Conservation (phyloP, 2,888 invertebrate genomes). For the Tubulanus polymorphus region DNA sequence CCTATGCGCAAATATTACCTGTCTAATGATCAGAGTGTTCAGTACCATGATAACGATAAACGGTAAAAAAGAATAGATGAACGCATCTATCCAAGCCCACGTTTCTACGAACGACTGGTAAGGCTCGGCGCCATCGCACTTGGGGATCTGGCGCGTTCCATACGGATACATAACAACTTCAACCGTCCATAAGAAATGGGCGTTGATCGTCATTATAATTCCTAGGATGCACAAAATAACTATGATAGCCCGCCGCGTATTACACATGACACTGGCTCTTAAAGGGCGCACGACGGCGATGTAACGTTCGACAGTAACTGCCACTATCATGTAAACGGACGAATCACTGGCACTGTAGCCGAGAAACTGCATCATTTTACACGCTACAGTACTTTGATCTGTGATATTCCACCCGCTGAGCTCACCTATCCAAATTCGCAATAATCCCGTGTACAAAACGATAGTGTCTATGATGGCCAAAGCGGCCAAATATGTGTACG, state of each 20-base stretch:
- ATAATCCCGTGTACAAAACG: slow-evolving; percentile 41
- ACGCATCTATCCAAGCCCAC: slow-evolving; percentile 48
- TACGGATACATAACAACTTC: slow-evolving; percentile 9
- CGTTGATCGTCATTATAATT: slow-evolving; percentile 33
- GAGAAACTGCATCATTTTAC: slow-evolving; percentile 33
- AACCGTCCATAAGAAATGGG: slow-evolving; percentile 44
- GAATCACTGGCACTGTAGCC: slow-evolving; percentile 42
- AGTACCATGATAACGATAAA: slow-evolving; percentile 38
- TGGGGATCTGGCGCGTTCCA: slow-evolving; percentile 16
- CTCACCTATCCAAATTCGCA: slow-evolving; percentile 44
- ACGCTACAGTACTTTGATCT: slow-evolving; percentile 31
- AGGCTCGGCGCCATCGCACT: slow-evolving; percentile 19
- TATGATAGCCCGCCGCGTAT: slow-evolving; percentile 32
- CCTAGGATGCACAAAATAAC: slow-evolving; percentile 30
- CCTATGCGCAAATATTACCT: slow-evolving; percentile 30
- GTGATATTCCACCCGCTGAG: slow-evolving; percentile 32
- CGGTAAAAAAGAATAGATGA: slow-evolving; percentile 43
- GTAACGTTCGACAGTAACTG: slow-evolving; percentile 46
- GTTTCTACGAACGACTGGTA: slow-evolving; percentile 27
- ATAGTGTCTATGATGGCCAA: slow-evolving; percentile 42
- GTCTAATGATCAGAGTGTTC: slow-evolving; percentile 43
- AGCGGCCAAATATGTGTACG: slow-evolving; percentile 42
- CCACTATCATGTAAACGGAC: slow-evolving; percentile 48
- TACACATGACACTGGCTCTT: slow-evolving; percentile 38
- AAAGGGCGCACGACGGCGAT: slow-evolving; percentile 48